Base-by-base conservation (phyloP, 2,888 invertebrate species). In the Diaperis boleti region DNA sequence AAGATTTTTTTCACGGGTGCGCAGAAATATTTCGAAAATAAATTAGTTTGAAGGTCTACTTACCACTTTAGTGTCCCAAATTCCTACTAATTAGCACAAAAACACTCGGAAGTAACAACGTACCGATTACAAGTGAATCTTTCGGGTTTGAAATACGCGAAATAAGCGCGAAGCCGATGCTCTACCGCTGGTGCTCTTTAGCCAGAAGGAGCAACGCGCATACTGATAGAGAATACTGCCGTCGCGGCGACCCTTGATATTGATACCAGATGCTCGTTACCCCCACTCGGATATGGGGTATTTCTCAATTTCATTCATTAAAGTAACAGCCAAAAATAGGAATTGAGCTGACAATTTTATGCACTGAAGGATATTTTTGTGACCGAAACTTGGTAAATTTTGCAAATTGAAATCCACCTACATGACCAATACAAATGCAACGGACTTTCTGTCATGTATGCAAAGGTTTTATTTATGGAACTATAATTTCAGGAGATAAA, bases 181-280 rank as follows among this genome's bases (percentile, higher is more conserved):
- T 22, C 33, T 7, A 37, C 1, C 11, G 8, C 39, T 37, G 8
- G 7, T 10, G 56, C 44, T 45, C 45, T 44, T 62, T 50, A 35
- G 10, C 14, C 37, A 50, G 50, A 47, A 56, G 22, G 56, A 57
- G 50, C 62, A 50, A 57, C 56, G 62, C 62, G 62, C 62, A 62
- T 57, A 62, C 62, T 62, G 62, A 62, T 62, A 50, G 56, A 57
- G 35, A 15, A 57, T 42, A 17, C 56, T 31, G 44, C 57, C 62
- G 62, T 57, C 50, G 57, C 56, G 50, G 55, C 62, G 62, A 44
- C 56, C 56, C 45, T 44, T 55, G 56, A 41, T 50, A 62, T 57
- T 52, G 60, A 61, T 61, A 54, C 47, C 22, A 31, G 37, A 52
- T 37, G 35, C 22, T 22, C 26, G 29, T 54, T 31, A 37, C 56